phyloP scores from a whole-genome alignment of 2,113 vertebrate genomes.

The Microcebus jonahi region DNA sequence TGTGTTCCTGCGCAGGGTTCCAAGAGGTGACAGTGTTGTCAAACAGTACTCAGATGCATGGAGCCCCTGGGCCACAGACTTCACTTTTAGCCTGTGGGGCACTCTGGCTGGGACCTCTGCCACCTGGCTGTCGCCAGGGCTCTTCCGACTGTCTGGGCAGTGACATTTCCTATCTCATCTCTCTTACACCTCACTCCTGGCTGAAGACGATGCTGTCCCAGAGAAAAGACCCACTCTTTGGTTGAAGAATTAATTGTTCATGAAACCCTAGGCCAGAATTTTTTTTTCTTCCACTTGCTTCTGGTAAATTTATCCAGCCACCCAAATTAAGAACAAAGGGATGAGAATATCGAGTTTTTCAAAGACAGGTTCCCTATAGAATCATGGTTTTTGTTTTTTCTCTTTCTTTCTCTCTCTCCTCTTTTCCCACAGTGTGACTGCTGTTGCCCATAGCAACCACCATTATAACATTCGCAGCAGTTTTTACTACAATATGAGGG shows the following conservation, averaged over 20 bases:
- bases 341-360: not conserved
- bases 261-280: not conserved
- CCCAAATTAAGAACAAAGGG: not conserved
- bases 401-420: not conserved
- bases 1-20: not conserved
- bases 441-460: constrained; percentile 54
- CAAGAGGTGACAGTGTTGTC: not conserved
- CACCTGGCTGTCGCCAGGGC: too few relatives aligned
- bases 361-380: not conserved
- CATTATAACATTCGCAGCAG: not conserved
- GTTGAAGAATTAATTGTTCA: not conserved
- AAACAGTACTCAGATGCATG: not conserved
- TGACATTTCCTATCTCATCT: not conserved
- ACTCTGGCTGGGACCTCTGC: not conserved
- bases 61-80: not conserved
- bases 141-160: not conserved
- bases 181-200: not conserved
- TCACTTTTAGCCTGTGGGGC: not conserved
- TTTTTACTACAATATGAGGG: constrained; percentile 49
- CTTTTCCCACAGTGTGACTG: not conserved
- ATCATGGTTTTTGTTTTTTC: not conserved
- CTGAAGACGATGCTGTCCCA: not conserved
- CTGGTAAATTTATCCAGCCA: not conserved
- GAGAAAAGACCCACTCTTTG: not conserved
- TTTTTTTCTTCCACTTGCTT: not conserved